Evolutionary conservation across 2,113 vertebrate genomes (phyloP), one percentile per base, ranked within the genome.

Genomic region (Gallinago jamesoni): DNA sequence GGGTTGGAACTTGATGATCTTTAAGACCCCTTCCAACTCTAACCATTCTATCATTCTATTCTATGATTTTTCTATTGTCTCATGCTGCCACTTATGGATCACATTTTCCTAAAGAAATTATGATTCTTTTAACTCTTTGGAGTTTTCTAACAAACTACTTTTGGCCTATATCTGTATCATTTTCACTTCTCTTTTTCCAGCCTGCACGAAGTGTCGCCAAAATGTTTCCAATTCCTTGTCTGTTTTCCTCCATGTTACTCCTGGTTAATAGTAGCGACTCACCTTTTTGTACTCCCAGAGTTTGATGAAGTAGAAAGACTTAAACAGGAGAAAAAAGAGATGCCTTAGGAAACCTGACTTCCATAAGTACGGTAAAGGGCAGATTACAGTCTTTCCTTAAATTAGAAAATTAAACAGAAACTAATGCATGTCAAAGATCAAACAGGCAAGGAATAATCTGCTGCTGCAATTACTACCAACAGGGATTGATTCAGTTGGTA

Each of bases 371-470:
- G 47, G 28, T 77, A 84, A 79, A 87, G 22, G 57, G 43, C n/a
- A 89, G 60, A 80, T 77, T 81, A 86, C 50, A 83, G 45, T 85
- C 64, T 76, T 87, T 72, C 37, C 62, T 75, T 84, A 82, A 94
- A 96, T 91, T 82, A 92, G 77, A 92, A 96, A 96, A 95, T 76
- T 84, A 91, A 95, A 90, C 86, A 95, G 84, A 94, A 96, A 96
- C 62, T 86, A 96, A 92, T 63, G 93, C 47, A 85, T 91, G 67
- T 80, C 94, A 95, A 96, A 95, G 92, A 97, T 95, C 92, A 97
- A 95, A 93, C 10, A 75, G 72, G 59, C 64, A 92, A 90, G 57
- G 76, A 91, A 79, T 78, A 84, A 43, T 80, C 60, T 90, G 63
- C 64, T 90, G 69, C 43, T 81, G 67, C 67, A 89, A 86, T 64